A percentile compares a stretch with the other conserved stretches of the same genome.
These are phyloP conservation scores for Nebria salina DNA, from an alignment of 2,888 invertebrate genomes.

Conservation along the genomic window DNA sequence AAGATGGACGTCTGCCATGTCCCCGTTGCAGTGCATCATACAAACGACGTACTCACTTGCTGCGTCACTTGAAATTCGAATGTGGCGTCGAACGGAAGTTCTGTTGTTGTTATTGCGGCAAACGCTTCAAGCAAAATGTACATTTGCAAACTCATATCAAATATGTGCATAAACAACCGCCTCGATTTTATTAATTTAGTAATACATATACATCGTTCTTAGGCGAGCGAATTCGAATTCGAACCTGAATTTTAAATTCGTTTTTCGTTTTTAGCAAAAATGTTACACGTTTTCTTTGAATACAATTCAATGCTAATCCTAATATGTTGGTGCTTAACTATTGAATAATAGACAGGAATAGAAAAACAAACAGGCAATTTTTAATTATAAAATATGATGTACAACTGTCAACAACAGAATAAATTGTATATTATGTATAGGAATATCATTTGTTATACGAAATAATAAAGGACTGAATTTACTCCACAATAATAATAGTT, in stretches of 20 bases:
- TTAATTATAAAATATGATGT: too few relatives aligned
- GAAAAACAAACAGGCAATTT: too few relatives aligned
- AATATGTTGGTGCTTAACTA: background rate
- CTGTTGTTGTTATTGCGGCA: slow-evolving; percentile 41
- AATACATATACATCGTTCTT: background rate
- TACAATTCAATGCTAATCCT: background rate
- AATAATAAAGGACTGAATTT: background rate
- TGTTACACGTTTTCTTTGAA: too few relatives aligned
- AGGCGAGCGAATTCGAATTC: background rate
- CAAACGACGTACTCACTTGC: slow-evolving; percentile 56
- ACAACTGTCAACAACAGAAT: background rate
- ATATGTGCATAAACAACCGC: slow-evolving; percentile 28
- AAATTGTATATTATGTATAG: slow-evolving; percentile 1
- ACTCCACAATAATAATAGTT: too few relatives aligned
- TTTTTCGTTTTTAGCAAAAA: too few relatives aligned
- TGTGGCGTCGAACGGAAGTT: slow-evolving; percentile 54
- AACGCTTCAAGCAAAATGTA: slow-evolving; percentile 47
- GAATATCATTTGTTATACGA: background rate
- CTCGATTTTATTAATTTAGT: background rate
- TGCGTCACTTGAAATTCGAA: slow-evolving; percentile 57
- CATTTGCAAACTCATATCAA: slow-evolving; percentile 43
- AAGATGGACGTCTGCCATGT: slow-evolving; percentile 54
- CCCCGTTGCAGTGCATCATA: slow-evolving; percentile 53
- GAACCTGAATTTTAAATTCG: too few relatives aligned
- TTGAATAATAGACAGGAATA: background rate